Base-by-base conservation (phyloP, 2,797 vertebrate genomes). In the Danio aesculapii region DNA sequence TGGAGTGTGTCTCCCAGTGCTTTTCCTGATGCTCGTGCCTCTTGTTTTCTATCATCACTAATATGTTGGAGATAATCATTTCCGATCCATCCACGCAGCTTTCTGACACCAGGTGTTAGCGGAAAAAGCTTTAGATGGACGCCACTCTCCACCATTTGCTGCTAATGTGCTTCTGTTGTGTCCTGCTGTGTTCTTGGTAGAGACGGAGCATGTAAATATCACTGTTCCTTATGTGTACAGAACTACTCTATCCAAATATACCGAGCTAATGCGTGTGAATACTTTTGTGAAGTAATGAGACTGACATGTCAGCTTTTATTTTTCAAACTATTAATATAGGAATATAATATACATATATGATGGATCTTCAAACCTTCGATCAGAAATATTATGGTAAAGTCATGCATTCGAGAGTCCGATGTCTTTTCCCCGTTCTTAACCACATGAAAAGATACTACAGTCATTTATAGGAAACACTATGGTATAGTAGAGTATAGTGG, bases 291-390 rank as follows among this genome's bases (percentile, higher is more conserved):
- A 88, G 86, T 87, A 86, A 86, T 81, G 82, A 89, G 78, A 90
- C 87, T 85, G 85, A 90, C 88, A 90, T 88, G 87, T 89, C 88
- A 86, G 87, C 88, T 89, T 88, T 89, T 90, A 89, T 90, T 89
- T 90, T 89, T 90, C 78, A 84, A 87, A 87, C 72, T 86, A 87
- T 89, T 77, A 84, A 86, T 89, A 90, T 88, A 89, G 83, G 84
- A 84, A 84, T 87, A 89, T 89, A 87, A 88, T 87, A 88, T 84
- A 87, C 78, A 87, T 87, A 85, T 87, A 89, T 87, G 77, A 86
- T 8, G 47, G 7, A 85, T 85, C 86, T 87, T 85, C 83, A 74
- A 77, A 82, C 81, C 50, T 88, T 88, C 21, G 53, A 79, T 83
- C 70, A 70, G 84, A 83, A 84, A 84, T 83, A 85, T 83, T 59